These are phyloP conservation scores for Callinectes sapidus DNA, from an alignment of 2,888 invertebrate genomes.

Conservation along the genomic window DNA sequence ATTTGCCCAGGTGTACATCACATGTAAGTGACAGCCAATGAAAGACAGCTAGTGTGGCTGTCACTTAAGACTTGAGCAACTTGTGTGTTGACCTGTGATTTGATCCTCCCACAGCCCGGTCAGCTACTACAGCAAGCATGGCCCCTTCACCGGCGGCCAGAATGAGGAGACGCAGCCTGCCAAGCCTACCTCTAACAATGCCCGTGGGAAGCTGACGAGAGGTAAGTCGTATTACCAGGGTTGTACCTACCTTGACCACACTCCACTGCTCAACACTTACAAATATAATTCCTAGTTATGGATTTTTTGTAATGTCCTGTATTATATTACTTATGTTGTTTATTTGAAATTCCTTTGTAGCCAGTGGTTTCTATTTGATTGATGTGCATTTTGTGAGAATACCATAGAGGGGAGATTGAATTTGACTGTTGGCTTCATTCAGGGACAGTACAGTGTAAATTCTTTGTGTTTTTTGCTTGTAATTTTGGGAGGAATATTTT, in stretches of 20 bases:
- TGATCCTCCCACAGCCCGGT: conserved; percentile 57
- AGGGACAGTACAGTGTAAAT: background rate
- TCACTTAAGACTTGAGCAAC: background rate
- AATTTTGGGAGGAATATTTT: background rate
- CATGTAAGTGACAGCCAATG: background rate
- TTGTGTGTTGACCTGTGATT: conserved; percentile 43
- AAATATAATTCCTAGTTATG: background rate
- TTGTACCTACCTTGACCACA: too few species aligned
- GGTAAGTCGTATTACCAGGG: conserved; percentile 32
- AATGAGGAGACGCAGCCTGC: conserved; percentile 22
- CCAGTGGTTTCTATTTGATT: background rate
- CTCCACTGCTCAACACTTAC: background rate
- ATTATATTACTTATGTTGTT: conserved; percentile 10
- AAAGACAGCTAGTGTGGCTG: background rate
- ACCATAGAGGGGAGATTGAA: background rate
- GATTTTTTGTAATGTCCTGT: background rate
- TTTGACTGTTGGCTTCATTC: background rate
- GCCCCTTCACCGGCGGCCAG: conserved; percentile 24
- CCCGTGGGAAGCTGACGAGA: conserved; percentile 65
- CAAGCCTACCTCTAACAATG: conserved; percentile 50
- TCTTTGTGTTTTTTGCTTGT: background rate
- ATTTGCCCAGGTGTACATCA: background rate
- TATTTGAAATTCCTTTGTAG: conserved; percentile 8
- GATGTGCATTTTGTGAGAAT: background rate
- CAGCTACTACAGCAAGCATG: conserved; percentile 59